Evolutionary conservation across 2,888 invertebrate species (phyloP), one percentile per base, ranked within the genome.

Genomic region (Andrena chrysosceles): DNA sequence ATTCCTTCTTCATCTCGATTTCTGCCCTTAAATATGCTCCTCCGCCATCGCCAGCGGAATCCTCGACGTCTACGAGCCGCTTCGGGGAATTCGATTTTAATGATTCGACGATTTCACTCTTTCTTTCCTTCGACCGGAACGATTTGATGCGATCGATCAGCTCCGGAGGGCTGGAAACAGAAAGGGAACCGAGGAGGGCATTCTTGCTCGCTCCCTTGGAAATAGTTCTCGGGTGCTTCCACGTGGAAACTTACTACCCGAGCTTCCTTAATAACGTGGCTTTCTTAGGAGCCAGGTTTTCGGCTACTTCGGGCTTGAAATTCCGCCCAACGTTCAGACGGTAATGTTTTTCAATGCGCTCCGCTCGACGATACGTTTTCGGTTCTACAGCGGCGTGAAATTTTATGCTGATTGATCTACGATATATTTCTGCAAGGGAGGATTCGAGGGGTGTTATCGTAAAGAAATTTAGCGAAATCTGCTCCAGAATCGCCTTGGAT

Each of bases 81-180:
- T 81, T 71, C 84, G 62, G 78, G 87, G 87, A 85, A 90, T 89
- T 90, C 86, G 86, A 83, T 88, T 89, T 89, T 89, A 90, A 91
- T 90, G 91, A 91, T 90, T 91, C 90, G 85, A 77, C 86, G 84
- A 74, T 85, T 85, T 87, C 84, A 74, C 78, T 67, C 71, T 66
- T 81, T 84, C 77, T 68, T 67, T 79, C 59, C 42, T 49, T 62
- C 67, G 68, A 20, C 59, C 68, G 35, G 56, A 56, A 77, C 64
- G 68, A 80, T 77, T 68, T 33, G 64, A 23, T 72, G 42, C 81
- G 68, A 79, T 84, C 78, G 81, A 85, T 76, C 49, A 7, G 54
- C 35, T 4, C 29, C 56, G 7, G 10, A 6, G 10, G 54, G 35
- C 26, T 59, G 42, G 64, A 29, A 67, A 74, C 48, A 48, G 66